Evolutionary conservation across 1,140 invertebrate species (phyloP), one percentile per base, ranked within the genome.

Genomic region (Schmidtea mediterranea): DNA sequence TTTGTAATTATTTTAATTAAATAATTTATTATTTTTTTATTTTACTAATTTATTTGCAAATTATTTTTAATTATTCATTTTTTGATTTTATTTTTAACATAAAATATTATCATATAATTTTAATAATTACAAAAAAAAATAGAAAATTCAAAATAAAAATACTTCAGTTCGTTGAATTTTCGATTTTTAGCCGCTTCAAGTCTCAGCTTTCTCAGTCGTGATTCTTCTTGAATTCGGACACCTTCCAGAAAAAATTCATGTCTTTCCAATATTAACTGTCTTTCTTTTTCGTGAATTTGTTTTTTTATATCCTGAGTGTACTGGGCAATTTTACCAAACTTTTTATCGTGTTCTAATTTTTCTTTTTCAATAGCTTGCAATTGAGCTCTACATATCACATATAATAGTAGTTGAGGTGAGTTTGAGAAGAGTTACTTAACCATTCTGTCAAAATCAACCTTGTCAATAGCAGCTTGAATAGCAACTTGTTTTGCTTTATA

Each of bases 191-290:
- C 56, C 41, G 63, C 61, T 19, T 67, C 63, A 36, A 67, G 52
- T 53, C 61, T 59, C 26, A 56, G 50, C 45, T 61, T 49, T 32
- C 63, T 53, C 16, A 52, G 49, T 45, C 58, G 54, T 0, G 62
- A 62, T 52, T 67, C 63, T 52, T 63, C 62, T 46, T 65, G 60
- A 37, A 65, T 51, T 50, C 59, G 59, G 5, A 63, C 56, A 18
- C 63, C 65, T 53, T 67, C 65, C 51, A 63, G 60, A 52, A 67
- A 67, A 58, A 67, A 66, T n/a, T 55, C 54, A 46, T 59, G 61
- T 37, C 63, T 53, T 24, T 64, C 59, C 12, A 54, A 46, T 10
- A 67, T 55, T 12, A 55, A 55, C 16, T 57, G 49, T 22, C 58
- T 53, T 50, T 67, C 65, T 48, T 65, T 65, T 49, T 62, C 54